A percentile compares a stretch with the other conserved stretches of the same genome.
Conservation (phyloP, 2,113 vertebrate species). For the Brachypteracias leptosomus region DNA sequence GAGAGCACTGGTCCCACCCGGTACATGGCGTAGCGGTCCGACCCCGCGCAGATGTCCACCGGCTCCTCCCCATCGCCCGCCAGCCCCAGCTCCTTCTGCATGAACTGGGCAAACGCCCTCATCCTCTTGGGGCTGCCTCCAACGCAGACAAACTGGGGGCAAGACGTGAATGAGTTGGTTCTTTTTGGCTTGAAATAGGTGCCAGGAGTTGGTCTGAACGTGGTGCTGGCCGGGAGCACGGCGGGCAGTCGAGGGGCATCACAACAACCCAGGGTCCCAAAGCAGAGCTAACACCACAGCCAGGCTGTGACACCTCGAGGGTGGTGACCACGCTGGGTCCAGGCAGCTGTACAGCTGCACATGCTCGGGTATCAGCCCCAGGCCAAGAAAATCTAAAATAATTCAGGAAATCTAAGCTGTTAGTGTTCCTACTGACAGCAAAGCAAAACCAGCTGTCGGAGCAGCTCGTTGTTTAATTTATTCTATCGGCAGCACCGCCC, state of each 20-base stretch:
- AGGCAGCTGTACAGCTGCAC: not conserved
- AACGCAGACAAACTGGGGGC: conserved; percentile 83
- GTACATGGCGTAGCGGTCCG: conserved; percentile 85
- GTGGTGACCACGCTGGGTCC: accelerated
- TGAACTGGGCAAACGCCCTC: conserved; percentile 85
- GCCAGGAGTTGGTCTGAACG: no score
- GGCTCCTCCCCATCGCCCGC: conserved; percentile 66
- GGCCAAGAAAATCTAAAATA: conserved; percentile 42
- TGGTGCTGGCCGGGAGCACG: accelerated
- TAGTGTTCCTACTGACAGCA: conserved; percentile 21
- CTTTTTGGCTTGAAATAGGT: not conserved
- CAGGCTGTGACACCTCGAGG: not conserved
- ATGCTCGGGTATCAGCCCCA: not conserved
- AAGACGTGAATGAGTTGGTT: accelerated
- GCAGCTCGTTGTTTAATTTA: conserved; percentile 2
- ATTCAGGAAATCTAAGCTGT: conserved; percentile 10
- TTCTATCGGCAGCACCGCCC: conserved; percentile 21
- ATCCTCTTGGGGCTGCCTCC: conserved; percentile 85
- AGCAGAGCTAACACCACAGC: accelerated
- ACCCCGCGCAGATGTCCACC: conserved; percentile 81
- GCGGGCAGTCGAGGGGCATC: accelerated
- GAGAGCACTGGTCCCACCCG: conserved; percentile 86
- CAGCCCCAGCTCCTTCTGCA: conserved; percentile 79
- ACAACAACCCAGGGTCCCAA: not conserved
- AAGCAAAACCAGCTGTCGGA: conserved; percentile 48